A percentile compares a stretch with the other conserved stretches of the same genome.
Conservation (phyloP, 2,113 vertebrate species). For the Zonotrichia leucophrys region DNA sequence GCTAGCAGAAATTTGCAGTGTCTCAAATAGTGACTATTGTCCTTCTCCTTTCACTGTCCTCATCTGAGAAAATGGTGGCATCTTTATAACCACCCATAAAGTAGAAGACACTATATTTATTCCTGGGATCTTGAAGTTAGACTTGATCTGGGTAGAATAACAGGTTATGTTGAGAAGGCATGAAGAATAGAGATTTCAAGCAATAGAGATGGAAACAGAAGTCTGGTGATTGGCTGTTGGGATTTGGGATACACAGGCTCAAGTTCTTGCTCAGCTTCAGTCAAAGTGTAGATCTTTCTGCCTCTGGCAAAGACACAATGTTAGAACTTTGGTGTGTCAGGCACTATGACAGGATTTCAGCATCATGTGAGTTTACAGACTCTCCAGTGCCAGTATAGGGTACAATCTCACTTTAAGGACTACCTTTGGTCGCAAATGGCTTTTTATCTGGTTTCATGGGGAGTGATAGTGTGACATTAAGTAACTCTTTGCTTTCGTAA, state of each 20-base stretch:
- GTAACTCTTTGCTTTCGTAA: not conserved
- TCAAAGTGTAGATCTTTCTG: not conserved
- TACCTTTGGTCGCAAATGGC: not conserved
- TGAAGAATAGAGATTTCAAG: not conserved
- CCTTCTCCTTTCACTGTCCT: not conserved
- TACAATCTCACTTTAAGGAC: not conserved
- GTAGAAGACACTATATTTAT: not conserved
- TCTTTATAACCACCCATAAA: not conserved
- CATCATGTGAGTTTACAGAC: not conserved
- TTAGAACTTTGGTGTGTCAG: not conserved
- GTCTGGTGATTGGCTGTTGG: not conserved
- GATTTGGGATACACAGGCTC: not conserved
- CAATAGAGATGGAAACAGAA: not conserved
- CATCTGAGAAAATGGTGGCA: not conserved
- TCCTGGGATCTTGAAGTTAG: not conserved
- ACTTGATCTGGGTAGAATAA: not conserved
- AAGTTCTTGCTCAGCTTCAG: not conserved
- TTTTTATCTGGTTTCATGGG: not conserved
- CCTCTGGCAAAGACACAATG: rapidly evolving
- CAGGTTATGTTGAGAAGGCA: not conserved
- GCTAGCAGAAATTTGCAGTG: not conserved
- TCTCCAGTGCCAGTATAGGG: not conserved
- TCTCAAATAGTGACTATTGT: not conserved
- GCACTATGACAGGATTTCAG: not conserved
- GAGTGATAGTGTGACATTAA: not conserved